These are phyloP conservation scores for Lycaon pictus DNA, from an alignment of 2,113 vertebrate genomes.

Conservation along the genomic window DNA sequence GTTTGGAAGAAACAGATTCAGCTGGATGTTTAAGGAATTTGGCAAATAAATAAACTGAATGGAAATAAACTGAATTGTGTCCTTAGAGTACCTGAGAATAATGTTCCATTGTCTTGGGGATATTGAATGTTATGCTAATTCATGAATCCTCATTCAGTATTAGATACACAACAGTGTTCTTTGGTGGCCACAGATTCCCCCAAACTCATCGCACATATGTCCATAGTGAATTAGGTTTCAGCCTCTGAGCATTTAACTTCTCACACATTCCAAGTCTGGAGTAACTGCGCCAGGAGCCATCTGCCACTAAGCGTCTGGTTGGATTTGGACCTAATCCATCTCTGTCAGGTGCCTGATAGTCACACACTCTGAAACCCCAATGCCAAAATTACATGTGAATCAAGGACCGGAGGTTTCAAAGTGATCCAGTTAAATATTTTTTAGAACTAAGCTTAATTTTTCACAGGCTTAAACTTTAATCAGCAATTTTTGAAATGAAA, in stretches of 20 bases:
- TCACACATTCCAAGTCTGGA: constrained; percentile 72
- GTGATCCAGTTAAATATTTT: constrained; percentile 73
- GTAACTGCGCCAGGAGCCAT: constrained; percentile 74
- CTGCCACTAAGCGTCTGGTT: constrained; percentile 70
- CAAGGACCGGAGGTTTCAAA: constrained; percentile 63
- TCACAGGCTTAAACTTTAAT: constrained; percentile 63
- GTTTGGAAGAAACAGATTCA: background rate
- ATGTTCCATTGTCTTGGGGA: background rate
- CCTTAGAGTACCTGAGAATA: background rate
- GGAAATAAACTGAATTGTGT: background rate
- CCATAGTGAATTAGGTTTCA: constrained; percentile 64
- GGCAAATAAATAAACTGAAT: constrained; percentile 25
- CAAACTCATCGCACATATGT: constrained; percentile 54
- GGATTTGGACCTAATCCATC: constrained; percentile 73
- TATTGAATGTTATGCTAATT: background rate
- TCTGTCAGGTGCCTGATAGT: constrained; percentile 59
- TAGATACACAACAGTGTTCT: background rate
- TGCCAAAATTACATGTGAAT: constrained; percentile 64
- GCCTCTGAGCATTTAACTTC: constrained; percentile 47
- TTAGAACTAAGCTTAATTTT: constrained; percentile 72
- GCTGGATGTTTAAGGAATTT: background rate
- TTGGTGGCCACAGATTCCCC: background rate
- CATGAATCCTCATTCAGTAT: background rate
- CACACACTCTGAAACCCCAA: constrained; percentile 61
- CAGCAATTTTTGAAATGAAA: constrained; percentile 52